Evolutionary conservation across 2,113 vertebrate genomes (phyloP).

Genomic region (Silurus meridionalis): DNA sequence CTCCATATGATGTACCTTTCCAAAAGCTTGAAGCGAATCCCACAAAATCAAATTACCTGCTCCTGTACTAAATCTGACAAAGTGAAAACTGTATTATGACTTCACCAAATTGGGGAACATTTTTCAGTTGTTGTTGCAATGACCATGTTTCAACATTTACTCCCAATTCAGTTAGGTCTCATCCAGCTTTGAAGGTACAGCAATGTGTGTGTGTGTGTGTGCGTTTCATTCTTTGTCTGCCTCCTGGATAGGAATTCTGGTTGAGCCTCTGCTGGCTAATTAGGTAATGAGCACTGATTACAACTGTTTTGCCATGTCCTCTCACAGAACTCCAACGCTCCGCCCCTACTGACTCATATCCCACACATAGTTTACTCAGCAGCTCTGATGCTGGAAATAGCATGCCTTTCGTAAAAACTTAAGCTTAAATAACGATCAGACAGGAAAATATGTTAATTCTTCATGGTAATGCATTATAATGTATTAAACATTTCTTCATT

Average conservation of each 20-base stretch:
- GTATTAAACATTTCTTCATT: not conserved
- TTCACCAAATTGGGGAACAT: constrained; percentile 6
- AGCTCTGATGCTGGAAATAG: not conserved
- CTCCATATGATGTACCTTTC: not conserved
- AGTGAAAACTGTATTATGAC: constrained; percentile 34
- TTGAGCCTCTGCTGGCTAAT: constrained; percentile 71
- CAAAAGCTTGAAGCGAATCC: constrained; percentile 5
- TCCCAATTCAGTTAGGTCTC: constrained; percentile 14
- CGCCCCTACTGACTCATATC: constrained; percentile 16
- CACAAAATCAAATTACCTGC: constrained; percentile 28
- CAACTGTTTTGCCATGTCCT: constrained; percentile 57
- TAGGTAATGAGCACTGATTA: constrained; percentile 72
- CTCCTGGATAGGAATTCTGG: constrained; percentile 56
- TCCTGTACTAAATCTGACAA: constrained; percentile 29
- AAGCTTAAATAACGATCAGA: not conserved
- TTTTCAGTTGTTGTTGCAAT: not conserved
- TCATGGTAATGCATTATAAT: not conserved
- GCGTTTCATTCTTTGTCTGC: constrained; percentile 19
- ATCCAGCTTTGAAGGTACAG: not conserved
- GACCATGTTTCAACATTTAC: not conserved
- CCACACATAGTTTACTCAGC: not conserved
- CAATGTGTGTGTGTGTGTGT: constrained; percentile 17
- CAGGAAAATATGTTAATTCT: not conserved
- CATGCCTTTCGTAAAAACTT: too few species aligned
- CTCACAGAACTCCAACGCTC: not conserved